Percentiles rank a stretch among this genome's conserved stretches.
Conservation (phyloP, 2,113 vertebrate species). For the Megaceryle maxima region DNA sequence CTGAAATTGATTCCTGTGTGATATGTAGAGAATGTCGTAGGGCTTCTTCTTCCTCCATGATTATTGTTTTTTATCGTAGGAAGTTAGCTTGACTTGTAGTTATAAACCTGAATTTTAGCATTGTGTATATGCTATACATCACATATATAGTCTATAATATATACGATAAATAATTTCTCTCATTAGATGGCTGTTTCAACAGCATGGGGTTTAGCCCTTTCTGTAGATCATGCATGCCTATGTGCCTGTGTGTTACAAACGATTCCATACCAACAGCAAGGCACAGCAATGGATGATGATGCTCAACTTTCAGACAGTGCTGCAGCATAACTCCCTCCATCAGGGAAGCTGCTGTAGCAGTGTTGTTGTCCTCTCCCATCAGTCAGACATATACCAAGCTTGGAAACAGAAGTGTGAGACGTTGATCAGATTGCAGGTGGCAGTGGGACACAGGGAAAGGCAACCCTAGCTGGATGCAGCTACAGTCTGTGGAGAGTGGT, state of each 20-base stretch:
- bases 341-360: neutral
- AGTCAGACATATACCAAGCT: rapidly evolving
- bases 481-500: neutral
- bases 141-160: neutral
- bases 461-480: neutral
- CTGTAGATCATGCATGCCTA: neutral
- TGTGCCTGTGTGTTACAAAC: neutral
- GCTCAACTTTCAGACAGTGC: neutral
- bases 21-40: neutral
- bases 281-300: neutral
- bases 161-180: neutral
- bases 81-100: neutral
- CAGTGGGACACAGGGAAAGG: neutral
- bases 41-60: neutral
- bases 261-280: neutral
- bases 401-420: neutral
- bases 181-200: neutral
- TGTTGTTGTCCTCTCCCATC: neutral
- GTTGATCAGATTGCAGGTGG: neutral
- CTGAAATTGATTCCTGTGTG: neutral
- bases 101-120: neutral
- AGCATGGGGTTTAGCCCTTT: neutral
- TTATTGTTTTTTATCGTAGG: neutral
- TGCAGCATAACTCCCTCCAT: rapidly evolving
- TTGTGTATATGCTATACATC: neutral